Conservation (phyloP, 2,888 invertebrate species). For the Alsophila aescularia region DNA sequence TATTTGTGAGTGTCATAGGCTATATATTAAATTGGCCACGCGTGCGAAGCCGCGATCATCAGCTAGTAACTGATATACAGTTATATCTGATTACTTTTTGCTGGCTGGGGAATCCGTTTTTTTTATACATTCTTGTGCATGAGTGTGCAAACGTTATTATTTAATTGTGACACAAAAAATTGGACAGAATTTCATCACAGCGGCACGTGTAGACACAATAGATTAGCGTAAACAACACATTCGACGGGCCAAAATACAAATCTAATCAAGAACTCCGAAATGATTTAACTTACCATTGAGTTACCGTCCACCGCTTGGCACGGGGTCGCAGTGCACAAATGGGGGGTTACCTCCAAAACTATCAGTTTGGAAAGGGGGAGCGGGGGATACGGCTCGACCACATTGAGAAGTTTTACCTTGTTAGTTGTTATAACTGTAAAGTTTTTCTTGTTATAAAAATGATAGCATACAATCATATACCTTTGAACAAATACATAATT, state of each 20-base stretch:
- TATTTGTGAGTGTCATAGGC: too few species aligned
- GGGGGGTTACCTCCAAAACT: neutral
- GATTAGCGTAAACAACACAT: too few species aligned
- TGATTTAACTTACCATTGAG: constrained; percentile 11
- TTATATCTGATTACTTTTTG: too few species aligned
- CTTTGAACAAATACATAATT: too few species aligned
- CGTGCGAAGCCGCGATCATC: too few species aligned
- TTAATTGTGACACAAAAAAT: neutral
- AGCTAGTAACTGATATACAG: too few species aligned
- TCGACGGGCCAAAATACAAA: neutral
- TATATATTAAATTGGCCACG: too few species aligned
- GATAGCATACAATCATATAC: too few species aligned
- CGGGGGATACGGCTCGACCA: constrained; percentile 1
- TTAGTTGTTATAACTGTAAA: neutral
- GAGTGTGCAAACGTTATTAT: too few species aligned
- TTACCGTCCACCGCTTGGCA: constrained; percentile 13
- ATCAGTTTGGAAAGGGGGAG: neutral
- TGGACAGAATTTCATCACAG: neutral
- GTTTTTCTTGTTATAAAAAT: neutral
- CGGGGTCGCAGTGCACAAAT: constrained; percentile 17
- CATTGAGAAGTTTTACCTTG: neutral
- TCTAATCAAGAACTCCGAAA: constrained; percentile 4
- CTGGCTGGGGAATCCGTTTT: too few species aligned
- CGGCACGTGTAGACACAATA: neutral
- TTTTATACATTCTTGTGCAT: too few species aligned